These are phyloP conservation scores for Lasioglossum villosulum DNA, from an alignment of 2,888 invertebrate species.

Conservation along the genomic window DNA sequence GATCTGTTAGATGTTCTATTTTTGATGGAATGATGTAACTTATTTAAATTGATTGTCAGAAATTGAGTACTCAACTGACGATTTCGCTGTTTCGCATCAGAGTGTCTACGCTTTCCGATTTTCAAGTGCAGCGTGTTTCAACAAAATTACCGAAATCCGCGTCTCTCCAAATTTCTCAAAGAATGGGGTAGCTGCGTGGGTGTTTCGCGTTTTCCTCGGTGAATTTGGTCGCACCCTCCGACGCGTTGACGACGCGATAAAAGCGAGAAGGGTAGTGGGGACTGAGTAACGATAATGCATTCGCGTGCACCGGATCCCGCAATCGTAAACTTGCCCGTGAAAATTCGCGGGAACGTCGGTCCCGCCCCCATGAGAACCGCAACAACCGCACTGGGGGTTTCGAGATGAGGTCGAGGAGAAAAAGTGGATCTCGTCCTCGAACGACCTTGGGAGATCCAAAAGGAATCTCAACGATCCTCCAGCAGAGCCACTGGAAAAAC, in stretches of 20 bases:
- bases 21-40: too few species aligned
- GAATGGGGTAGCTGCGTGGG: not conserved
- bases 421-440: constrained; percentile 6
- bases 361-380: not conserved
- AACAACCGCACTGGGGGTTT: not conserved
- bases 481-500: constrained; percentile 51
- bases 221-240: constrained; percentile 8
- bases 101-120: not conserved
- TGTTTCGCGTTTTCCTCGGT: not conserved
- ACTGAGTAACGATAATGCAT: constrained; percentile 8
- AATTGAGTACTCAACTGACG: too few species aligned
- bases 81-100: not conserved
- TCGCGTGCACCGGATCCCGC: constrained; percentile 13
- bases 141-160: not conserved
- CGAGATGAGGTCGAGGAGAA: not conserved
- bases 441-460: constrained; percentile 6
- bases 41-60: too few species aligned
- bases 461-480: constrained; percentile 31
- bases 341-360: constrained; percentile 12
- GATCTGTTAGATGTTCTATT: not conserved
- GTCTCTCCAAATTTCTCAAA: not conserved
- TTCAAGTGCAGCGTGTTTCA: not conserved
- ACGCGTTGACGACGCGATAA: not conserved
- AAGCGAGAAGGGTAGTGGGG: not conserved
- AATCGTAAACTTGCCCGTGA: constrained; percentile 27